phyloP scores from a whole-genome alignment of 2,888 invertebrate species.

The Ichneumoninae sp. region DNA sequence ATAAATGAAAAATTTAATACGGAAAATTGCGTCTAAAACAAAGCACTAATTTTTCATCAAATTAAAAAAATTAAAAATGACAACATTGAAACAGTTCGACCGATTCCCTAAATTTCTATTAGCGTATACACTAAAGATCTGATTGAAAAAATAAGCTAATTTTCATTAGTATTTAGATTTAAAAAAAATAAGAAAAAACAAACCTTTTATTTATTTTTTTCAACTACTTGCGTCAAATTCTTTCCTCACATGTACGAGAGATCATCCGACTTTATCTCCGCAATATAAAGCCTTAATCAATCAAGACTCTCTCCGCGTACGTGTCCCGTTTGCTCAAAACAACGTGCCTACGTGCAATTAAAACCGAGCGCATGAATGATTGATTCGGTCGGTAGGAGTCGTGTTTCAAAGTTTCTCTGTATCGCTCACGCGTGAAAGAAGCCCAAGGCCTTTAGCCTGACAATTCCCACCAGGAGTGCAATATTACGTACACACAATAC shows the following conservation, averaged over 20 bases:
- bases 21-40: too few species aligned
- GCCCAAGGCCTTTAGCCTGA: constrained; percentile 57
- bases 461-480: constrained; percentile 46
- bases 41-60: too few species aligned
- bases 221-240: not conserved
- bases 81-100: too few species aligned
- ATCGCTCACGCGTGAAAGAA: constrained; percentile 47
- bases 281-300: constrained; percentile 2
- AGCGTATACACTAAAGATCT: too few species aligned
- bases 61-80: too few species aligned
- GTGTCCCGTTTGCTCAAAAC: not conserved
- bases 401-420: constrained; percentile 38
- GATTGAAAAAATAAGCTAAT: too few species aligned
- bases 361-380: constrained; percentile 22
- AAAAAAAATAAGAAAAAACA: too few species aligned
- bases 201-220: not conserved
- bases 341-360: constrained; percentile 12
- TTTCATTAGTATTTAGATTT: too few species aligned
- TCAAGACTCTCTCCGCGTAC: not conserved
- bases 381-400: constrained; percentile 18
- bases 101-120: too few species aligned
- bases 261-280: not conserved
- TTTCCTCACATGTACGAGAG: not conserved
- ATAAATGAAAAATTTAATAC: too few species aligned
- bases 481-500: not conserved